Evolutionary conservation across 2,888 invertebrate species (phyloP).

Genomic region (Microplitis deprimator): DNA sequence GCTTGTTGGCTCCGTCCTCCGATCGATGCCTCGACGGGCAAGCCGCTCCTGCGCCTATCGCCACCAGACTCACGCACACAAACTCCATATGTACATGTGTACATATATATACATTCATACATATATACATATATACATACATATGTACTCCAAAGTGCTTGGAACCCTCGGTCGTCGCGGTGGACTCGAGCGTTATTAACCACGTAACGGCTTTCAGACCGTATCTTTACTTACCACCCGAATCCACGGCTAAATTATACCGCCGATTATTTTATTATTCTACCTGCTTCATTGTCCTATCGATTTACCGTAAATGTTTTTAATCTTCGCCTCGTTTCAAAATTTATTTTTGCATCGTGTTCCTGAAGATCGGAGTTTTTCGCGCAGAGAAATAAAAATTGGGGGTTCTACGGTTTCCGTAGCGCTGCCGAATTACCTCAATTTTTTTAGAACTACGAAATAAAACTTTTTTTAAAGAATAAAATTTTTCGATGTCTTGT

Average conservation of each 20-base stretch:
- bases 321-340: too few species aligned
- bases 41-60: conserved; percentile 53
- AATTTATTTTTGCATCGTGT: too few species aligned
- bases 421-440: too few species aligned
- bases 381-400: too few species aligned
- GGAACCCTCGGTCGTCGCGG: conserved; percentile 31
- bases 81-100: conserved; percentile 1
- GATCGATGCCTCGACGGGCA: conserved; percentile 48
- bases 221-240: conserved; percentile 41
- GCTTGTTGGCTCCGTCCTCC: conserved; percentile 33
- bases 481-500: too few species aligned
- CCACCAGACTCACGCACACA: conserved; percentile 42
- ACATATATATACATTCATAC: conserved; percentile 10
- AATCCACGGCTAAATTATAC: conserved; percentile 42
- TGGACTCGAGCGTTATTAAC: conserved; percentile 41
- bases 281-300: conserved; percentile 1
- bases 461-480: too few species aligned
- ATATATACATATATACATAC: background rate
- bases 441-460: too few species aligned
- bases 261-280: conserved; percentile 10
- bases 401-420: too few species aligned
- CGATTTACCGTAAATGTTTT: background rate
- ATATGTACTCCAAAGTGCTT: conserved; percentile 11
- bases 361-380: too few species aligned
- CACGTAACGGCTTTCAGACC: conserved; percentile 43